Evolutionary conservation across 2,888 invertebrate genomes (phyloP).

Genomic region (Diogma glabrata): DNA sequence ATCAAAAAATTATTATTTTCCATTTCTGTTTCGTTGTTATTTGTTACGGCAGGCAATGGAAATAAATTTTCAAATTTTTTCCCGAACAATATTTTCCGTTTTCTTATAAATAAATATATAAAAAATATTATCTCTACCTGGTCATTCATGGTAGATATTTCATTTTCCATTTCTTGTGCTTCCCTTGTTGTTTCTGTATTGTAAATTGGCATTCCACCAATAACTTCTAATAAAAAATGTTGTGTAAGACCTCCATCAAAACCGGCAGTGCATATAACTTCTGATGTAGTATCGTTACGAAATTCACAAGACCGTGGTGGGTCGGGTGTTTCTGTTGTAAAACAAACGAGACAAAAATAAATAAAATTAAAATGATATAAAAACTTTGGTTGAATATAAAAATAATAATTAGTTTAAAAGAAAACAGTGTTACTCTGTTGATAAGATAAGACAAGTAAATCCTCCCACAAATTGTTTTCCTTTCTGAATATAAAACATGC

Average conservation of each 20-base stretch:
- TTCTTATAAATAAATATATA: no score
- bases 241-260: conserved; percentile 73
- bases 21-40: no score
- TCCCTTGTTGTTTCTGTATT: conserved; percentile 39
- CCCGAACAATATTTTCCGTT: no score
- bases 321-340: conserved; percentile 60
- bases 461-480: no score
- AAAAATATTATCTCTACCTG: conserved; percentile 40
- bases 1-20: no score
- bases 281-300: conserved; percentile 51
- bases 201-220: conserved; percentile 43
- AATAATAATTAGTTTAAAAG: no score
- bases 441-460: no score
- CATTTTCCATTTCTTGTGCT: conserved; percentile 38
- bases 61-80: no score
- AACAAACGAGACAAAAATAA: neutral
- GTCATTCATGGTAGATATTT: conserved; percentile 52
- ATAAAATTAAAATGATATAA: no score
- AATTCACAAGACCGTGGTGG: conserved; percentile 63
- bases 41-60: neutral
- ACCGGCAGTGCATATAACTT: conserved; percentile 64
- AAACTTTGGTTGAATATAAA: no score
- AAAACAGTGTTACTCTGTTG: no score
- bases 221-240: conserved; percentile 69
- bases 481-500: no score